phyloP scores from a whole-genome alignment of 2,888 invertebrate genomes.

The Drosophila borborema region DNA sequence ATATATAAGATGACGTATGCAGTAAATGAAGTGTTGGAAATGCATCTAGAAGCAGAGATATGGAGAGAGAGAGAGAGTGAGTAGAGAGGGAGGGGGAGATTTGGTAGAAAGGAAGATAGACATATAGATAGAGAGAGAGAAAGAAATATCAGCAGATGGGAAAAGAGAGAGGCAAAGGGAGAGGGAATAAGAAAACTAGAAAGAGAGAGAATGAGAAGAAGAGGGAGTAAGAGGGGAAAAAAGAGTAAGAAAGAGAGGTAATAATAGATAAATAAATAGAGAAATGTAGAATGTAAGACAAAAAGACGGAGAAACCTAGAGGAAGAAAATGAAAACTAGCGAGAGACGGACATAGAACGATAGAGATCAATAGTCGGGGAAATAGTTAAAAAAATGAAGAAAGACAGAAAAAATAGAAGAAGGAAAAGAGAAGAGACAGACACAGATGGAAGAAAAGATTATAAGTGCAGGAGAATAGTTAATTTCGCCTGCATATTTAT shows the following conservation, averaged over 20 bases:
- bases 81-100: not conserved
- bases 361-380: too few species aligned
- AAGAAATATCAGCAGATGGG: too few species aligned
- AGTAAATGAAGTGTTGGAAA: not conserved
- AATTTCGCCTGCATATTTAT: conserved; percentile 25
- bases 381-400: not conserved
- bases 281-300: too few species aligned
- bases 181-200: too few species aligned
- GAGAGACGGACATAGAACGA: too few species aligned
- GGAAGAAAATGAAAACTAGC: not conserved
- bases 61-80: not conserved
- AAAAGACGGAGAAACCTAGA: not conserved
- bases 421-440: too few species aligned
- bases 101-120: not conserved
- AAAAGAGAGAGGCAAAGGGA: too few species aligned
- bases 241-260: not conserved
- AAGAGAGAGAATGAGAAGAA: not conserved
- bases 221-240: not conserved
- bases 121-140: not conserved
- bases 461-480: conserved; percentile 6
- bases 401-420: not conserved
- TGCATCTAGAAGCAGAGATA: not conserved
- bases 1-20: not conserved
- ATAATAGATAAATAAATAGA: too few species aligned
- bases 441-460: too few species aligned